Percentiles rank a stretch among this genome's conserved stretches.
phyloP scores from a whole-genome alignment of 1,140 invertebrate genomes.

The Mesaphorura yosii region DNA sequence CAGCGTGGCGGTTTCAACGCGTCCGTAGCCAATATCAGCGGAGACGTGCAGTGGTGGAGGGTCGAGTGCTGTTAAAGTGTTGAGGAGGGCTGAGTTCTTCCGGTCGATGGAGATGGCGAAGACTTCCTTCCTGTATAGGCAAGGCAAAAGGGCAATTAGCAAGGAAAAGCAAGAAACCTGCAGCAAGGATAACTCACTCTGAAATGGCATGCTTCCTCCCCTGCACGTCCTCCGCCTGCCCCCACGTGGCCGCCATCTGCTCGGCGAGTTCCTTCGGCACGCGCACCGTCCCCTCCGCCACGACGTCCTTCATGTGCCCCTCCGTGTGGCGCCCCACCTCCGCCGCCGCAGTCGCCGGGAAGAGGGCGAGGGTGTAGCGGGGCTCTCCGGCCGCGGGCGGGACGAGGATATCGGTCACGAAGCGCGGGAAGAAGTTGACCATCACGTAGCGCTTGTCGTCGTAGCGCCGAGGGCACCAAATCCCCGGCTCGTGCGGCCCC shows the following conservation, averaged over 20 bases:
- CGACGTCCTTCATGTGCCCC: constrained; percentile 6
- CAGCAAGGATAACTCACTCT: no score
- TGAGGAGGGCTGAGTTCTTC: background rate
- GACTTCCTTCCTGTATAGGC: no score
- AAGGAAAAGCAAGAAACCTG: no score
- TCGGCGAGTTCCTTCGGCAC: background rate
- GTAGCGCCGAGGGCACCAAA: constrained; percentile 28
- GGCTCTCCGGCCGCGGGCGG: constrained; percentile 12
- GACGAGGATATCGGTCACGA: constrained; percentile 28
- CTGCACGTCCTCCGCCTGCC: no score
- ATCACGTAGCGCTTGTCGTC: constrained; percentile 27
- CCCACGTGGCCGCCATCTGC: constrained; percentile 11
- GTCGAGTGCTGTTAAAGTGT: background rate
- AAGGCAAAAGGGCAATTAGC: no score
- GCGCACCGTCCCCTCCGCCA: constrained; percentile 5
- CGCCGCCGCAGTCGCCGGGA: constrained; percentile 8
- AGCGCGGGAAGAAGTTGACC: constrained; percentile 28
- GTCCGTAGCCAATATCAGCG: constrained; percentile 10
- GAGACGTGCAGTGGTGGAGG: constrained; percentile 1
- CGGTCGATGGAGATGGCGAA: background rate
- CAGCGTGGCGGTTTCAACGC: constrained; percentile 16
- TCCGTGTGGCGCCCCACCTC: constrained; percentile 10
- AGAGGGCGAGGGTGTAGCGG: constrained; percentile 23
- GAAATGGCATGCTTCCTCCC: no score
- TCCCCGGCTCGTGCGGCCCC: constrained; percentile 14